A percentile compares a stretch with the other conserved stretches of the same genome.
These are phyloP conservation scores for Halocaridina rubra DNA, from an alignment of 2,888 invertebrate species.

Conservation along the genomic window DNA sequence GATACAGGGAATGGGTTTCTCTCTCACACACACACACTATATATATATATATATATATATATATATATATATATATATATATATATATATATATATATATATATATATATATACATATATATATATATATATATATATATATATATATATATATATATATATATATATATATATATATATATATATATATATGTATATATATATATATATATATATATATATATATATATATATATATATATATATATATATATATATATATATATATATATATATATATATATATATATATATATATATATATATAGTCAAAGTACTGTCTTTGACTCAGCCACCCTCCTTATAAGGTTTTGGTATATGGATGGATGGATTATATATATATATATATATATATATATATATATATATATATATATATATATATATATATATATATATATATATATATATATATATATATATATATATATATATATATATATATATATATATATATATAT, in stretches of 20 bases:
- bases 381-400: background rate
- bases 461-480: background rate
- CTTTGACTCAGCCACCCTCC: too few species aligned
- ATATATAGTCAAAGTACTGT: too few species aligned
- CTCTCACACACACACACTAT: too few species aligned
- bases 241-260: background rate
- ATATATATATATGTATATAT: background rate
- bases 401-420: background rate
- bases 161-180: background rate
- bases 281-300: background rate
- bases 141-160: background rate
- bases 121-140: background rate
- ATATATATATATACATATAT: background rate
- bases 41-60: too few species aligned
- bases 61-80: too few species aligned
- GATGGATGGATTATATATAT: too few species aligned
- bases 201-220: background rate
- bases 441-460: background rate
- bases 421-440: background rate
- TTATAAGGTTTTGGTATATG: too few species aligned
- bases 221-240: background rate
- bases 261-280: background rate
- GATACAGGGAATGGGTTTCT: too few species aligned
- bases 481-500: background rate
- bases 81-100: background rate